phyloP scores from a whole-genome alignment of 2,113 vertebrate species.

The Mormyrus iriodes region DNA sequence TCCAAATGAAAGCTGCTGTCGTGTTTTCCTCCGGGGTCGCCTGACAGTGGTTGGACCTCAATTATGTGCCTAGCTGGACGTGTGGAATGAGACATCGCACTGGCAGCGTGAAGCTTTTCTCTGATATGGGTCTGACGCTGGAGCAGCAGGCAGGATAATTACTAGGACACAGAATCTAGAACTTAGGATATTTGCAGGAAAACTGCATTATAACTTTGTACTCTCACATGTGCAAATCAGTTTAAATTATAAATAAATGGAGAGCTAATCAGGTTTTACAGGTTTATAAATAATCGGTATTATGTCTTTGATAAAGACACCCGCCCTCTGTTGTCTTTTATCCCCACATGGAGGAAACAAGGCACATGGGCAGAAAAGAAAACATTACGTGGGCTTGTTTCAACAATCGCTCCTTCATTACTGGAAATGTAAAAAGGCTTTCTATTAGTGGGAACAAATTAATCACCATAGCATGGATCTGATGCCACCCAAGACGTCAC shows the following conservation, averaged over 20 bases:
- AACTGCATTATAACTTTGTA: neutral
- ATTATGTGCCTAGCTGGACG: neutral
- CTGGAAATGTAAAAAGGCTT: neutral
- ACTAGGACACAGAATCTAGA: neutral
- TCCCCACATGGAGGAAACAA: neutral
- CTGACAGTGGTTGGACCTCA: neutral
- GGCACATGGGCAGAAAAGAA: neutral
- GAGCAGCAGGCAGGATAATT: neutral
- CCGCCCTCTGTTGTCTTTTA: neutral
- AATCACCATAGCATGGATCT: neutral
- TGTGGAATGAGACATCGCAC: neutral
- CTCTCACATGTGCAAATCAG: neutral
- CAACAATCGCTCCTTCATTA: neutral
- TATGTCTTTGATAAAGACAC: neutral
- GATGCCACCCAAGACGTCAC: neutral
- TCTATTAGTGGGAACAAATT: neutral
- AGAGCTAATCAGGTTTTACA: neutral
- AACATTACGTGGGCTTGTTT: neutral
- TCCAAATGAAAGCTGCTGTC: conserved; percentile 35
- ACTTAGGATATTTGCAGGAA: neutral
- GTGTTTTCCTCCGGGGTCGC: conserved; percentile 17
- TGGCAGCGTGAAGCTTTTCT: neutral
- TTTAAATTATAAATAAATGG: neutral
- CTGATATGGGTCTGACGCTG: neutral
- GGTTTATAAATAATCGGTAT: neutral